Evolutionary conservation across 1,140 invertebrate genomes (phyloP), one percentile per base, ranked within the genome.

Genomic region (Drosophila chauvacae): DNA sequence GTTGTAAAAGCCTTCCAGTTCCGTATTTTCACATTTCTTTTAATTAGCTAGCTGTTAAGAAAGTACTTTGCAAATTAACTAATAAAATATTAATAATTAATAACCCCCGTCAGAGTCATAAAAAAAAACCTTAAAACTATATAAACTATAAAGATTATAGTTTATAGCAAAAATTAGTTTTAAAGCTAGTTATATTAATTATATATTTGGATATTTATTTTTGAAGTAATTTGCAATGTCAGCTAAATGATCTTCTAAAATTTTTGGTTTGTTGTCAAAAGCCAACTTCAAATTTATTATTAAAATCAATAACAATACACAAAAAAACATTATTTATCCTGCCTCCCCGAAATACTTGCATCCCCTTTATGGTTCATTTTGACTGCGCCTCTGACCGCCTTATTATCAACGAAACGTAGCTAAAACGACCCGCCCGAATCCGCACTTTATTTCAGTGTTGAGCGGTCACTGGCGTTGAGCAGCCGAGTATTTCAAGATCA

Each of bases 381-480:
- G 11, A 2, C 44, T n/a, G 35, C 45, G 45, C 44, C 69, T 18
- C 53, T 72, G 69, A 4, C 30, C 14, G 13, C 30, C 28, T 42
- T 50, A 4, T 30, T 26, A 4, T 41, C 30, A 13, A 23, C 20
- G 14, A 20, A 58, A 48, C 18, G n/a, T 37, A 48, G 35, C 28
- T 44, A 35, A n/a, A 14, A 30, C 30, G 28, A 23, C 20, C 42
- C 5, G 33, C 10, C 28, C n/a, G 20, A 75, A 39, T 59, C 39
- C 26, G 5, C 47, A 45, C 60, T 66, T 65, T 41, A 66, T 55
- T 76, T 53, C 47, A 76, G 73, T 76, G 41, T 53, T 64, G 35
- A 59, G 47, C 53, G 18, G 23, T 59, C 73, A 42, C 33, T 76
- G 60, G 26, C 39, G 18, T 33, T 35, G 37, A 63, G 14, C 28